phyloP scores from a whole-genome alignment of 2,113 vertebrate species.

The Colinus virginianus region DNA sequence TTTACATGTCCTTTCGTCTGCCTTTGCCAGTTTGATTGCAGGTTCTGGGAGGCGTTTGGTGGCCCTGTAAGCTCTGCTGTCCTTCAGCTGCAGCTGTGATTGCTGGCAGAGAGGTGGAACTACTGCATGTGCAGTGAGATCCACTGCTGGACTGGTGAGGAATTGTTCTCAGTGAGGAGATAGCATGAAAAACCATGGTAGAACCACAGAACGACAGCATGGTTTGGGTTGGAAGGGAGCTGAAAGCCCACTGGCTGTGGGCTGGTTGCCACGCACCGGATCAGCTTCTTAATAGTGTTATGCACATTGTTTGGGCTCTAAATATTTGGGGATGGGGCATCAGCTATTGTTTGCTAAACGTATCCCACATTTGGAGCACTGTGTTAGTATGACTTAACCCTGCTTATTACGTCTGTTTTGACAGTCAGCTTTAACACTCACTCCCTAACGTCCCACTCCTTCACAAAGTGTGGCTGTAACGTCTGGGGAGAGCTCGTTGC shows the following conservation, averaged over 20 bases:
- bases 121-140: neutral
- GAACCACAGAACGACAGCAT: neutral
- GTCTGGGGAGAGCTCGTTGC: fast-evolving
- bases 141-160: fast-evolving
- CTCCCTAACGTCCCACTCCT: neutral
- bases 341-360: neutral
- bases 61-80: neutral
- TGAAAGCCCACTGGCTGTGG: neutral
- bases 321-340: too few species aligned
- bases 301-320: neutral
- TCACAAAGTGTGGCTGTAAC: neutral
- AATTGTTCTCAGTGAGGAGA: neutral
- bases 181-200: too few species aligned
- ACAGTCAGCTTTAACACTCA: neutral
- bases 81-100: fast-evolving
- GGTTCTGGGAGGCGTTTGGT: neutral
- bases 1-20: neutral
- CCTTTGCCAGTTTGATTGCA: neutral
- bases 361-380: neutral
- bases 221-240: neutral
- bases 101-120: neutral
- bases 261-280: neutral
- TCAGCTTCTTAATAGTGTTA: neutral
- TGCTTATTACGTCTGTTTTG: neutral
- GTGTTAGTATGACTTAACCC: neutral